Percentiles rank a stretch among this genome's conserved stretches.
phyloP scores from a whole-genome alignment of 2,797 vertebrate species.

The Poeciliopsis turneri region DNA sequence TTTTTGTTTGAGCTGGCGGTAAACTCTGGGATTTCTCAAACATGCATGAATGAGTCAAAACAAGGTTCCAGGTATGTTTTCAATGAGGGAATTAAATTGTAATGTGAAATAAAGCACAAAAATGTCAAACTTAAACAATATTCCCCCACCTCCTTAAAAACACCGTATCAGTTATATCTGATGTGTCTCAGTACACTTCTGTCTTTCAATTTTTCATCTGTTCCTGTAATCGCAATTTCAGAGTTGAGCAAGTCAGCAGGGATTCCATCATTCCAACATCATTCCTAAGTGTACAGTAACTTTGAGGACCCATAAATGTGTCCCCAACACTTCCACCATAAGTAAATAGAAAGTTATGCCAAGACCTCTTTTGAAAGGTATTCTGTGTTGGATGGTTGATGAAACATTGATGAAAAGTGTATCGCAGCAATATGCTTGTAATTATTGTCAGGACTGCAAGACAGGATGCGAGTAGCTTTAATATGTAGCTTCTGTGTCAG shows the following conservation, averaged over 20 bases:
- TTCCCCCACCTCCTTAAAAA: not conserved
- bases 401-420: not conserved
- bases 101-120: no score
- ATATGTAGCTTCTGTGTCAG: not conserved
- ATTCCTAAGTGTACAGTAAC: not conserved
- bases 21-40: no score
- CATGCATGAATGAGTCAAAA: no score
- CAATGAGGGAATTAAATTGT: no score
- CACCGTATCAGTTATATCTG: not conserved
- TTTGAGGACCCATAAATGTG: not conserved
- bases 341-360: not conserved
- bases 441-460: not conserved
- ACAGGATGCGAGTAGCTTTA: not conserved
- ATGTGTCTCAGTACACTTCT: not conserved
- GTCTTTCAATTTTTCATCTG: not conserved
- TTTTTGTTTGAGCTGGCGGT: no score
- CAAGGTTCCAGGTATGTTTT: no score
- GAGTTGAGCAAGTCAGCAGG: no score
- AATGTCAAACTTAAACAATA: no score
- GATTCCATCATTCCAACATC: not conserved
- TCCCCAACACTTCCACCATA: not conserved
- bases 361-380: not conserved
- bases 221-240: not conserved
- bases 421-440: constrained; percentile 10
- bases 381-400: constrained; percentile 2